Base-by-base conservation (phyloP, 2,113 vertebrate genomes). In the Kryptolebias marmoratus region DNA sequence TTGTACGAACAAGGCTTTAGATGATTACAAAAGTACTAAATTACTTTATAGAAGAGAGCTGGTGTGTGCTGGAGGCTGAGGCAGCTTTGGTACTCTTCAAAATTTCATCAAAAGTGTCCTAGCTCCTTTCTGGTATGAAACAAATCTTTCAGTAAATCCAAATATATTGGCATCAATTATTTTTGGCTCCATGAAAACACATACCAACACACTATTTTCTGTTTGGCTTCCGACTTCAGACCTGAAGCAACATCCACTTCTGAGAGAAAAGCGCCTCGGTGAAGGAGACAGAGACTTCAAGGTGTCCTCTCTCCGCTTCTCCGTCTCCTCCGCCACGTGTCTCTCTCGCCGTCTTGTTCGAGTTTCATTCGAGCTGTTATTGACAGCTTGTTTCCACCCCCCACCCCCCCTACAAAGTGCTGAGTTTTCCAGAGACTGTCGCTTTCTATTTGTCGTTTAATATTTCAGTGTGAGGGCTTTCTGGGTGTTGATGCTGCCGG, bases 361-460 rank as follows among this genome's bases (percentile, higher is more conserved):
- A 11, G 65, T 69, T 75, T 59, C 14, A 9, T 60, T 49, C 56
- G 74, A 58, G 53, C 11, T 36, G 74, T 67, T 84, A 87, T 86
- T 81, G 84, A 90, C 92, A 90, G 86, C 84, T 69, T 90, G 83
- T 87, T 63, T 84, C 36, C 36, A 3, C 80, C 83, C n/a, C n/a
- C n/a, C 78, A 30, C 75, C 32, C 70, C 32, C 75, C 32, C 70
- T 59, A 73, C 76, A 87, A 88, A 88, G 74, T 80, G 71, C 88
- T 84, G 83, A 84, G 73, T 85, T 84, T 93, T 91, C 52, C 12
- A 75, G 75, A 76, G 77, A 82, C 85, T 91, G 92, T 94, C 91
- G 64, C 89, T 83, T 91, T 78, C 80, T 75, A 87, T 93, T 93
- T 92, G 73, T 76, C 73, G 61, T 85, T 91, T 90, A 91, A 92